Base-by-base conservation (phyloP, 2,113 vertebrate genomes). In the Aphyosemion australe region DNA sequence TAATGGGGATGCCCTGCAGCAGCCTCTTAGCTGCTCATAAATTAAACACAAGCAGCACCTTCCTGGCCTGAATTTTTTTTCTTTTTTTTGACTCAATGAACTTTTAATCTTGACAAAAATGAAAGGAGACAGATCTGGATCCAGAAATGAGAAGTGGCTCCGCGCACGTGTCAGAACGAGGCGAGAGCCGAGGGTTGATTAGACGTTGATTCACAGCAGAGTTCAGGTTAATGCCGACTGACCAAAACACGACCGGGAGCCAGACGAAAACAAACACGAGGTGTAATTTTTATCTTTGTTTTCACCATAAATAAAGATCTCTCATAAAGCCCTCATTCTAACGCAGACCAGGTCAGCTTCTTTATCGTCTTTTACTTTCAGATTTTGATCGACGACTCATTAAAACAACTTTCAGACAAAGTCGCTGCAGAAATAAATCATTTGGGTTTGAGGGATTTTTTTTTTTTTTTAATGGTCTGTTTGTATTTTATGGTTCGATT, bases 11-110 rank as follows among this genome's bases (percentile, higher is more conserved):
- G 82, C 78, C 85, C 81, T 54, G 69, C 78, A 80, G 88, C 84
- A 68, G 54, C 78, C 88, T 82, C 80, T 80, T n/a, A 85, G 84
- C 78, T 39, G 69, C 82, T 89, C 80, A 86, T 86, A 56, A 85
- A 85, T 89, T 77, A 86, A 86, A 78, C 73, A 86, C 26, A 46
- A 56, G 66, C 0, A n/a, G 6, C 77, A 70, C 78, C 73, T 81
- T 82, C 69, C 61, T 34, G 16, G 45, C 58, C 69, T 55, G 59
- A 72, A 65, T 76, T 70, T 41, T 61, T 59, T 76, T 69, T 56
- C 41, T 26, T 26, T 26, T n/a, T 26, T 26, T 26, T 26, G 26
- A 72, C 50, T 76, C 61, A 51, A 61, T 72, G 53, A 77, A 80
- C 82, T 84, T 81, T 75, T 76, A 78, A 74, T 81, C 72, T 66